These are phyloP conservation scores for Andricus grossulariae DNA, from an alignment of 1,140 invertebrate genomes.

Conservation along the genomic window DNA sequence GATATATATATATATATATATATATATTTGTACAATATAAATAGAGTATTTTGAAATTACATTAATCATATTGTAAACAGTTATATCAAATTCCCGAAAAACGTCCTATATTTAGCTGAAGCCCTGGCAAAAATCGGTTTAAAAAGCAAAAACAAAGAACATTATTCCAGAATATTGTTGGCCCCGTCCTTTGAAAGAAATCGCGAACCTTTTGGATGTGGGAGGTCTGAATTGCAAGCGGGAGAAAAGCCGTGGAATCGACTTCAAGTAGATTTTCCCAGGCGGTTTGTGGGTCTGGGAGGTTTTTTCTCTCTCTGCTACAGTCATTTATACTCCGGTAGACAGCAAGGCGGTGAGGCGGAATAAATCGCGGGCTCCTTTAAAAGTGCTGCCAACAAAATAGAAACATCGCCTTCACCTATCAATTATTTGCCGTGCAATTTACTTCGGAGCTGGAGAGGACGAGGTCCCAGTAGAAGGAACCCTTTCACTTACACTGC, in stretches of 20 bases:
- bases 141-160: no score
- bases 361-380: conserved; percentile 73
- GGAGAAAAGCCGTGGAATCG: conserved; percentile 41
- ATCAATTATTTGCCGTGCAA: conserved; percentile 74
- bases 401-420: conserved; percentile 74
- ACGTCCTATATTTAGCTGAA: no score
- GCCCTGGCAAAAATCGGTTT: no score
- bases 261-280: conserved; percentile 44
- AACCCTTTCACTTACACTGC: conserved; percentile 45
- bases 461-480: conserved; percentile 6
- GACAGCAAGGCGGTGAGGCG: conserved; percentile 71
- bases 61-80: no score
- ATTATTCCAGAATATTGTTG: no score
- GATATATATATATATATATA: no score
- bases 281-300: conserved; percentile 13
- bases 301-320: conserved; percentile 51
- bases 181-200: neutral
- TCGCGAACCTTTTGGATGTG: neutral
- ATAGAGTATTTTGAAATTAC: no score
- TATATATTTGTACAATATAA: no score
- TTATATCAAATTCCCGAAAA: no score
- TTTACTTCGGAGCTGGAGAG: conserved; percentile 62
- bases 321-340: conserved; percentile 68
- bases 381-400: conserved; percentile 74
- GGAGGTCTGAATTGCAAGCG: neutral